A percentile compares a stretch with the other conserved stretches of the same genome.
Evolutionary conservation across 2,888 invertebrate genomes (phyloP).

Genomic region (Athalia cordata): DNA sequence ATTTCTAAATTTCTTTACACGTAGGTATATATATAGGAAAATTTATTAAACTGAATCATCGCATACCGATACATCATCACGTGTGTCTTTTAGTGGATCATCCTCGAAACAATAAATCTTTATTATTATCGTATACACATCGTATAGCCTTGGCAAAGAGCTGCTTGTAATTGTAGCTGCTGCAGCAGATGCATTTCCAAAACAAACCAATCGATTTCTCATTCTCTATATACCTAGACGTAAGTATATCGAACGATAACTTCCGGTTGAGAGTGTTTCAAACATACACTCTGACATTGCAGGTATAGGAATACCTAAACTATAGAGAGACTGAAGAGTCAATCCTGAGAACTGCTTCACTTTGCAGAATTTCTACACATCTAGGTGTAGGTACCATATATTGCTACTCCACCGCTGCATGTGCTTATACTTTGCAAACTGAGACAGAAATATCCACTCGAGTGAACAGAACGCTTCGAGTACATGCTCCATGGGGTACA

Average conservation of each 20-base stretch:
- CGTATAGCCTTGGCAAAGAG: conserved; percentile 30
- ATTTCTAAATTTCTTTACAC: conserved; percentile 1
- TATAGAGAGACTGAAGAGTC: too few relatives aligned
- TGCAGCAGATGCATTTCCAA: neutral
- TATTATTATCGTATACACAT: neutral
- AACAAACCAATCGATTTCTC: neutral
- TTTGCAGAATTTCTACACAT: too few relatives aligned
- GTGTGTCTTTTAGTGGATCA: neutral
- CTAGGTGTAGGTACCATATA: too few relatives aligned
- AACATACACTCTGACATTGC: too few relatives aligned
- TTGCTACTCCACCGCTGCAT: too few relatives aligned
- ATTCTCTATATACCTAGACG: neutral
- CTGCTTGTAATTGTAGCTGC: conserved; percentile 9
- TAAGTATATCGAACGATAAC: neutral
- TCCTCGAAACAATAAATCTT: conserved; percentile 17
- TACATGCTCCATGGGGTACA: too few relatives aligned
- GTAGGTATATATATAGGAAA: neutral
- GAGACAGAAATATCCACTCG: too few relatives aligned
- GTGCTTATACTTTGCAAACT: too few relatives aligned
- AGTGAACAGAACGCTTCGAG: too few relatives aligned
- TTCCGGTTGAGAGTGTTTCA: neutral
- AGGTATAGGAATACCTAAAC: too few relatives aligned
- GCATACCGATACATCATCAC: too few relatives aligned
- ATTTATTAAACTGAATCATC: neutral
- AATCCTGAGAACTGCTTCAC: too few relatives aligned